Conservation (phyloP, 2,888 invertebrate species). For the Oscheius sp. region DNA sequence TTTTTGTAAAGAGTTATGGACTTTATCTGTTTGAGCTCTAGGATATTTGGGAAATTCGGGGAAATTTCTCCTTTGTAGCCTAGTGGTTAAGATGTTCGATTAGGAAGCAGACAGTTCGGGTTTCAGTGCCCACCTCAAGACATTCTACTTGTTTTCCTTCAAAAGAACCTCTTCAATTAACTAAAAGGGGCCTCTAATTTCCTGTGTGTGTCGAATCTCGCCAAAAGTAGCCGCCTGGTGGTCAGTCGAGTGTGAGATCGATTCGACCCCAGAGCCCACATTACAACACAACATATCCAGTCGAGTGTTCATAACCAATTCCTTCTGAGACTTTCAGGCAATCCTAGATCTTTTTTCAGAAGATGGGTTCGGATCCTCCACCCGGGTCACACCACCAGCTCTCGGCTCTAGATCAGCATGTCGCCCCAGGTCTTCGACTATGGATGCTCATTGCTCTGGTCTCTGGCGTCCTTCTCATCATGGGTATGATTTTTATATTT, state of each 20-base stretch:
- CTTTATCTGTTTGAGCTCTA: no score
- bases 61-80: no score
- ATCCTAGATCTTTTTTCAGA: background rate
- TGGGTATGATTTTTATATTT: constrained; percentile 56
- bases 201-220: no score
- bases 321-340: background rate
- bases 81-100: no score
- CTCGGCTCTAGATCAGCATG: constrained; percentile 68
- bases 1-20: no score
- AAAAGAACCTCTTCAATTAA: no score
- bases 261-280: constrained; percentile 18
- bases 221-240: background rate
- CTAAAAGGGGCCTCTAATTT: no score
- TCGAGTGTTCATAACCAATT: constrained; percentile 20
- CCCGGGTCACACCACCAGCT: constrained; percentile 41
- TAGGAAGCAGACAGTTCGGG: background rate
- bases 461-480: constrained; percentile 70
- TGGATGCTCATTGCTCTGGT: constrained; percentile 73
- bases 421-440: constrained; percentile 71
- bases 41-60: no score
- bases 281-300: constrained; percentile 26
- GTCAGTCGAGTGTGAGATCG: constrained; percentile 19
- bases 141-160: no score
- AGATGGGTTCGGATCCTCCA: constrained; percentile 22
- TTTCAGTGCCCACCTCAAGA: background rate